These are phyloP conservation scores for Diaprepes abbreviatus DNA, from an alignment of 2,888 invertebrate genomes.

Conservation along the genomic window DNA sequence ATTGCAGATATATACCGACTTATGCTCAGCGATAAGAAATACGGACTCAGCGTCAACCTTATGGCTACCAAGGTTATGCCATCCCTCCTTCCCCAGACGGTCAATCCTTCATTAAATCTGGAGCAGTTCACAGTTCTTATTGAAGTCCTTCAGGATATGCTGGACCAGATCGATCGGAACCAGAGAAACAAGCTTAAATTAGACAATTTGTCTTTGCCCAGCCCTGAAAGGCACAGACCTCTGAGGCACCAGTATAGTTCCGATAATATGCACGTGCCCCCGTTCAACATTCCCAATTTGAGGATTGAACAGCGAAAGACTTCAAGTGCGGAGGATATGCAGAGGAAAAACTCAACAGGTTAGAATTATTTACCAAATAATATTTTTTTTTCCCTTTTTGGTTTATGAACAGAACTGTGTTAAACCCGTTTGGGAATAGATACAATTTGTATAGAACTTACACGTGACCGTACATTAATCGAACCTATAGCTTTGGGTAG, in stretches of 20 bases:
- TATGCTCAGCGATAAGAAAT: slow-evolving; percentile 91
- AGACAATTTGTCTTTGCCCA: slow-evolving; percentile 82
- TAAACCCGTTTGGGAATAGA: too few relatives aligned
- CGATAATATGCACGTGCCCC: slow-evolving; percentile 87
- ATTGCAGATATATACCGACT: slow-evolving; percentile 91
- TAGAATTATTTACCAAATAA: too few relatives aligned
- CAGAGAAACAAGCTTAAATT: slow-evolving; percentile 91
- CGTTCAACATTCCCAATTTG: slow-evolving; percentile 90
- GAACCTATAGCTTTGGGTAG: too few relatives aligned
- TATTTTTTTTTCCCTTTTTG: too few relatives aligned
- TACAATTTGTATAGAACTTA: too few relatives aligned
- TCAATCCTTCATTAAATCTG: slow-evolving; percentile 87
- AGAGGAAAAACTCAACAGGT: slow-evolving; percentile 87
- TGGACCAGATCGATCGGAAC: slow-evolving; percentile 89
- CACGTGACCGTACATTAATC: too few relatives aligned
- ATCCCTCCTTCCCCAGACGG: slow-evolving; percentile 90
- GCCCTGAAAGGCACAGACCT: slow-evolving; percentile 82
- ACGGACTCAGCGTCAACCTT: slow-evolving; percentile 89
- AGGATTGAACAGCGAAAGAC: slow-evolving; percentile 90
- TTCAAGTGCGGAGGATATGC: slow-evolving; percentile 93
- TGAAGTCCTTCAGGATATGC: slow-evolving; percentile 92
- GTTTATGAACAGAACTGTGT: too few relatives aligned
- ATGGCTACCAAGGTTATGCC: slow-evolving; percentile 97
- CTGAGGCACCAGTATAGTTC: slow-evolving; percentile 87
- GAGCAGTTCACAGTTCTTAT: slow-evolving; percentile 86